Evolutionary conservation across 2,797 vertebrate genomes (phyloP), one percentile per base, ranked within the genome.

Genomic region (Xiphophorus birchmanni): DNA sequence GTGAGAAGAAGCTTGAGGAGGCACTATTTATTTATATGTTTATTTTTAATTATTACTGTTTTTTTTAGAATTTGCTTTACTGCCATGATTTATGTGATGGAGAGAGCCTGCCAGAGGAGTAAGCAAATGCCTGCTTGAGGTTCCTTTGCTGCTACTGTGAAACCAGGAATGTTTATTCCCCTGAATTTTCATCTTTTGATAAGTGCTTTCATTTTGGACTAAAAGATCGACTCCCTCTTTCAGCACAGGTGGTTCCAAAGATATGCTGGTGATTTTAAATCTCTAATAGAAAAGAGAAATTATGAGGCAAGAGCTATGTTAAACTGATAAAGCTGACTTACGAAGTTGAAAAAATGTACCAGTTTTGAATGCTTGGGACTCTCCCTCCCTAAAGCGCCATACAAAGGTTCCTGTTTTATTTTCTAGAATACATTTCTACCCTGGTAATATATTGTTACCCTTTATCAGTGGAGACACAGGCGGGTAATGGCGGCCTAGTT

Each of bases 51-150:
- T 42, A 44, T 15, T 71, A n/a, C 9, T 71, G 26, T 7, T 44
- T 40, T 71, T 35, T 67, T 37, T 67, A 15, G 26, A n/a, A n/a
- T 72, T 72, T 72, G 69, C 42, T 45, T 72, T 72, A n/a, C 69
- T 72, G 40, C n/a, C 69, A 72, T 45, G 40, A n/a, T 15, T 45
- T 15, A 72, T 72, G 12, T 45, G 40, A 72, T 17, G 42, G 23
- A n/a, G 26, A 8, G 40, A 45, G 42, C 5, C 11, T 2, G 26
- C 69, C 23, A 45, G 69, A 45, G 69, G 69, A 72, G 45, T 44
- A 45, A 44, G 67, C 40, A 71, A 71, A 44, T 26, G 8, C 42
- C 69, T 72, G 26, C 42, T 72, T n/a, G 12, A 42, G 10, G 35
- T 69, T 42, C 26, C 69, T 44, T 5, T 13, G 40, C 13, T 44